Conservation (phyloP, 1,140 invertebrate species). For the Patella vulgata region DNA sequence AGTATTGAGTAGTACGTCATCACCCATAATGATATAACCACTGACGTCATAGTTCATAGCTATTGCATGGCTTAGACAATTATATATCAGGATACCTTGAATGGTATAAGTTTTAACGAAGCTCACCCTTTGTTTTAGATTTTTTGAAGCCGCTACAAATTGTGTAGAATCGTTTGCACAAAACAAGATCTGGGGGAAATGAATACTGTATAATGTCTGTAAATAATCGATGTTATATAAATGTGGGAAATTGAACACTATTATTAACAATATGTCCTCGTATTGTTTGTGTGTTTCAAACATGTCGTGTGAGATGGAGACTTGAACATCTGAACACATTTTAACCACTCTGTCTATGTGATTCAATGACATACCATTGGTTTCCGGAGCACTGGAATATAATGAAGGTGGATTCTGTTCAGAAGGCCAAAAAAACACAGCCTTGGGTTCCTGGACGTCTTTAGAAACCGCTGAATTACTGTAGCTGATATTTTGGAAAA, state of each 20-base stretch:
- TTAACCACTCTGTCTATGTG: too few relatives aligned
- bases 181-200: slow-evolving; percentile 10
- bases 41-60: slow-evolving; percentile 12
- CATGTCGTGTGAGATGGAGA: too few relatives aligned
- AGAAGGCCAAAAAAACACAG: not conserved
- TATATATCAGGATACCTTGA: not conserved
- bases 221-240: not conserved
- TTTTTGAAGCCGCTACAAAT: slow-evolving; percentile 2
- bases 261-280: slow-evolving; percentile 9
- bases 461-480: too few relatives aligned
- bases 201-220: slow-evolving; percentile 1
- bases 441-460: too few relatives aligned
- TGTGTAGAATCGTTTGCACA: slow-evolving; percentile 6
- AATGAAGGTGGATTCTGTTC: slow-evolving; percentile 2
- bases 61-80: slow-evolving; percentile 3
- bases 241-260: slow-evolving; percentile 13
- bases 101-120: slow-evolving; percentile 2
- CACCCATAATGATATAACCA: slow-evolving; percentile 8
- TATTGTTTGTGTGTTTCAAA: too few relatives aligned
- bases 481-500: too few relatives aligned
- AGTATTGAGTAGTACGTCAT: slow-evolving; percentile 11
- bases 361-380: too few relatives aligned
- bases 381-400: not conserved
- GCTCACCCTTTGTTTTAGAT: not conserved
- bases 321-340: too few relatives aligned